Evolutionary conservation across 2,888 invertebrate genomes (phyloP), one percentile per base, ranked within the genome.

Genomic region (Brachypalpus laphriformis): DNA sequence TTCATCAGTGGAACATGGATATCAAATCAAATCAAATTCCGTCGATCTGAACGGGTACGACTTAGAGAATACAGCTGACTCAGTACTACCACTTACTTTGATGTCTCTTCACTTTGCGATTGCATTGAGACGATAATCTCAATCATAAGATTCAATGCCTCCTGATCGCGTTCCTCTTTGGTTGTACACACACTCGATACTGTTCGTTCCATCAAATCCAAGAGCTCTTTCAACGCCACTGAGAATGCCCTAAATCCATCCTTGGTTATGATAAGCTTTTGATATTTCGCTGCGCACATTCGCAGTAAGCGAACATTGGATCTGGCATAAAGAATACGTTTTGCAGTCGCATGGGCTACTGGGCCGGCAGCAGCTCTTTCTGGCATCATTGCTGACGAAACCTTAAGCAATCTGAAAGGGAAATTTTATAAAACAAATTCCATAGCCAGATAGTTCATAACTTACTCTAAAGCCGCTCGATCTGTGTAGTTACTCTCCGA

Each of bases 391-490:
- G 89, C 90, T 37, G 90, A 90, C 4, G 89, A 88, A 7, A 90
- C 86, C 7, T 90, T 89, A 1, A 91, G 86, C 9, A 91, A 88
- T 22, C 91, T 91, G 3, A 14, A 75, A 56, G 65, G 49, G 31
- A 68, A 70, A 47, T 40, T 8, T 59, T 63, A 5, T 57, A 42
- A 72, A n/a, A 74, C 56, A 72, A 57, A 63, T 45, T 42, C 40
- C 18, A 20, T 25, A 63, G 8, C 5, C 22, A 56, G 80, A 78
- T 16, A 16, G 2, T 11, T n/a, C 6, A 8, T 9, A 20, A 90
- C 92, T 90, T 90, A 95, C 94, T 94, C 93, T 75, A 95, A 91
- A 25, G 94, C 92, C 47, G 94, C 93, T 59, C 92, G 92, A 89
- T 95, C 95, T 59, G 94, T 92, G 81, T 93, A 93, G 87, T 93